These are phyloP conservation scores for Nomada ferruginata DNA, from an alignment of 2,888 invertebrate species.

Conservation along the genomic window DNA sequence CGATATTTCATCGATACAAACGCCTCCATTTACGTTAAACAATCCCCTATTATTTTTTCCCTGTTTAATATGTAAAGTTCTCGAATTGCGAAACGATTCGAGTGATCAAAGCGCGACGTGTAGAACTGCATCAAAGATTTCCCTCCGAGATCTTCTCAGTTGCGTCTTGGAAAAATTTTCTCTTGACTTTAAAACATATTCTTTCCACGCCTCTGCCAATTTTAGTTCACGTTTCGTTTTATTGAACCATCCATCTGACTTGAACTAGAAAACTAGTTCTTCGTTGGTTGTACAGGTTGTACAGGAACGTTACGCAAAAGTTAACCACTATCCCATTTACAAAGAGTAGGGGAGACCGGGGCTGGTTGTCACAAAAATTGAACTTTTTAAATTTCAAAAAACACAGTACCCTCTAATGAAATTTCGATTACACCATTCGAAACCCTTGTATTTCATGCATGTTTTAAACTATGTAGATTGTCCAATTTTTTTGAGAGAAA, in stretches of 20 bases:
- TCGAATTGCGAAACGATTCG: slow-evolving; percentile 20
- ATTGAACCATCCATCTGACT: neutral
- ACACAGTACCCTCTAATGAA: no score
- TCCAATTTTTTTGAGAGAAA: no score
- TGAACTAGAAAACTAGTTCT: neutral
- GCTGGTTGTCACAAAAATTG: no score
- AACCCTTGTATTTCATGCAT: no score
- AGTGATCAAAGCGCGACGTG: slow-evolving; percentile 22
- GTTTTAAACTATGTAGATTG: no score
- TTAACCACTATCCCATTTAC: neutral
- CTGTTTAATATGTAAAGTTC: neutral
- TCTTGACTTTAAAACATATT: neutral
- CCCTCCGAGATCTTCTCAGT: neutral
- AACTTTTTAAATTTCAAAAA: no score
- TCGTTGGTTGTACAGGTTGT: neutral
- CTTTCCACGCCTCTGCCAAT: neutral
- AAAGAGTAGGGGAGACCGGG: no score
- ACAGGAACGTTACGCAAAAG: neutral
- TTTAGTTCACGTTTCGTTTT: neutral
- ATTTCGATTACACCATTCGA: no score
- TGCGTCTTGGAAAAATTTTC: neutral
- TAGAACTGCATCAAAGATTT: neutral
- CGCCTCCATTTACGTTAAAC: slow-evolving; percentile 17
- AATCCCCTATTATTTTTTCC: neutral
- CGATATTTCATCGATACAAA: neutral